Conservation (phyloP, 2,797 vertebrate species). For the Oophaga sylvatica region DNA sequence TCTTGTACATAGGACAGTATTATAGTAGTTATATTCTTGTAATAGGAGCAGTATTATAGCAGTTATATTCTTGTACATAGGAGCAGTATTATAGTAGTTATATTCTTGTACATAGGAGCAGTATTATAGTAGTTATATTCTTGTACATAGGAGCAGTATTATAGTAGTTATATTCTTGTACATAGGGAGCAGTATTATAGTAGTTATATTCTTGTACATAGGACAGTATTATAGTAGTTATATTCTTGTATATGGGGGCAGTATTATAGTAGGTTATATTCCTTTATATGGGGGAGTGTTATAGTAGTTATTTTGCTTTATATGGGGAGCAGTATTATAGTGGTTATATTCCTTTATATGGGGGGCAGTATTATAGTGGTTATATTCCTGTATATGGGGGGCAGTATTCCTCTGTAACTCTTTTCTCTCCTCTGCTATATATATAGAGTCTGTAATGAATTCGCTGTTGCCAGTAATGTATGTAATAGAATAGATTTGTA, state of each 20-base stretch:
- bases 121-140: slow-evolving; percentile 11
- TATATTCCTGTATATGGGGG: background rate
- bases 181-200: background rate
- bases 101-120: background rate
- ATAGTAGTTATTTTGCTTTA: no score
- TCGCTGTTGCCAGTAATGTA: background rate
- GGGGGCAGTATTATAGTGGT: background rate
- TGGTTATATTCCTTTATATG: slow-evolving; percentile 11
- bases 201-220: background rate
- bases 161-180: background rate
- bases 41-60: slow-evolving; percentile 12
- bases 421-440: no score
- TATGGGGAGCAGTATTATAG: background rate
- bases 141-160: background rate
- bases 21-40: slow-evolving; percentile 16
- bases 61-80: slow-evolving; percentile 24
- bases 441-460: no score
- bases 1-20: background rate
- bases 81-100: slow-evolving; percentile 14
- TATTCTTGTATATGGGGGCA: background rate
- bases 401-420: no score
- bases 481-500: background rate
- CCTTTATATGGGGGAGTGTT: background rate
- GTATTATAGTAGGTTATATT: slow-evolving; percentile 10
- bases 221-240: background rate